Evolutionary conservation across 2,888 invertebrate genomes (phyloP), one percentile per base, ranked within the genome.

Genomic region (Dicycla oo): DNA sequence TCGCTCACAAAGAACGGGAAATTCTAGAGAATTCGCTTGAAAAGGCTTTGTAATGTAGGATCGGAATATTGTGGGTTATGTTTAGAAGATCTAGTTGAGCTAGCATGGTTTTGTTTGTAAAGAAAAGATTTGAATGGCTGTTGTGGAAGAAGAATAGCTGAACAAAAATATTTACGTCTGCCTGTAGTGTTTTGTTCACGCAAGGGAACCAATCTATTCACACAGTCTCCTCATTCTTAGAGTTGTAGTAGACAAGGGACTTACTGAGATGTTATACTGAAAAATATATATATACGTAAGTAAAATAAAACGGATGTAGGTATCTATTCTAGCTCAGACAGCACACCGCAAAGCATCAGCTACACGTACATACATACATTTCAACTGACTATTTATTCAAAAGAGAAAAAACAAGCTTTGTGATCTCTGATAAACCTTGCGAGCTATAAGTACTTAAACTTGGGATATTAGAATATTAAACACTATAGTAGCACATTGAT

Each of bases 21-120:
- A 64, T 71, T 76, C 69, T 54, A 82, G 76, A 73, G 82, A 79
- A 67, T 82, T 75, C 13, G 38, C 38, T 51, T 70, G 56, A 73
- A 82, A 82, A 60, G 51, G 57, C 49, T 60, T 70, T 61, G 61
- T 77, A 73, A 38, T 64, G 60, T 80, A 45, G 38, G 49, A 30
- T 54, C 57, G 49, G 45, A 60, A 68, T 68, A 62, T 53, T 62
- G 56, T 69, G 45, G 47, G 57, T 20, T 63, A 47, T 60, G 40
- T 64, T 69, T 13, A 47, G 63, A 58, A 30, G 61, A 66, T 73
- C n/a, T 61, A 40, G 57, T 60, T 53, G 53, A 78, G 34, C 45
- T 64, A 30, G 30, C 53, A 23, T 34, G 54, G 69, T 60, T 43
- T 81, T 43, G 20, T 58, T 80, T 34, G 20, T 2, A 26, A 20